Base-by-base conservation (phyloP, 2,113 vertebrate species). In the Cyanoramphus novaezelandiae region DNA sequence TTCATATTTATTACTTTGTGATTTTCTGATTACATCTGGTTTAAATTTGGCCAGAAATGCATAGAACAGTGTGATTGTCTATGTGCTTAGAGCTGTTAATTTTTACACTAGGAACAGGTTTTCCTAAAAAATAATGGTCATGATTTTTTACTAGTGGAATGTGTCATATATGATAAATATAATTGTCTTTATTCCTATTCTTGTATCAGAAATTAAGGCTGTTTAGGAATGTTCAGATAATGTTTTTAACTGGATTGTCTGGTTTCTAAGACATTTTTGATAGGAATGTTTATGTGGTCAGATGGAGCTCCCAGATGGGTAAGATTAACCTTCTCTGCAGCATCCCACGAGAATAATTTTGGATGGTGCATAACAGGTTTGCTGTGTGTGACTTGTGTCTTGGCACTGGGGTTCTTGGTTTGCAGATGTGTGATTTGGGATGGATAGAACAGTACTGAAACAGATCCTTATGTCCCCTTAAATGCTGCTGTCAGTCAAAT, bases 1-100 rank as follows among this genome's bases (percentile, higher is more conserved):
- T 64, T 94, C 8, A 0, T 81, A 71, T 92, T 88, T 94, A 90
- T 95, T 93, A n/a, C 70, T 90, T 82, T 24, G n/a, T 82, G 80
- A 80, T 90, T 89, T 82, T 91, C 87, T 91, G 33, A 89, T 95
- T 82, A 68, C 94, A 95, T 87, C 92, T 97, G 96, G 50, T 93
- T 95, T 92, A 90, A 94, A 69, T 97, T 96, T 92, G 62, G 52
- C 25, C 21, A 80, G n/a, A 67, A 87, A 80, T 47, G 67, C 83
- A 90, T 69, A 91, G 80, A 86, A 63, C 49, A 79, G 46, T 72
- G 50, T 78, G 90, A 33, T 37, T 44, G 16, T 33, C 59, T 23
- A 57, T 57, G 29, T 65, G 37, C 41, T 52, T 69, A 62, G 24
- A 77, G 25, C 49, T 77, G 70, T 52, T 79, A 35, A 47, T 78